Evolutionary conservation across 2,888 invertebrate species (phyloP), one percentile per base, ranked within the genome.

Genomic region (Cryptosula pallasiana): DNA sequence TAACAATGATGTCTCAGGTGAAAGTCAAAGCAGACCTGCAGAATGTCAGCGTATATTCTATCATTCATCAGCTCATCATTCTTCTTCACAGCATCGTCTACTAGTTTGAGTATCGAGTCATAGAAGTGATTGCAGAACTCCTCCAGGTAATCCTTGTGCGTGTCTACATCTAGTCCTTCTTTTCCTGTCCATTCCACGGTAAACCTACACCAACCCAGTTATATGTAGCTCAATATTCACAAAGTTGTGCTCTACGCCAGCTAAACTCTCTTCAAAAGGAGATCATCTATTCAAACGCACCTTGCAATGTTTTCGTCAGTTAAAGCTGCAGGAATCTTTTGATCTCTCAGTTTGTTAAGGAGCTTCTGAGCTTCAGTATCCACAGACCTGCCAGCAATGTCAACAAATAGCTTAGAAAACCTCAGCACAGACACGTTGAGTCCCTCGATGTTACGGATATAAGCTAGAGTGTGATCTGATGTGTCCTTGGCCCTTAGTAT

Each of bases 181-280:
- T 96, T 89, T 0, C 96, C 96, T 63, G 94, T 93, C 98, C 98
- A 98, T 82, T 97, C 96, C 0, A 98, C 94, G 0, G 93, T 94
- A 80, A 82, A 84, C 35, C 79, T 63, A 32, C 16, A 55, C 23
- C 16, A n/a, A n/a, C n/a, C n/a, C n/a, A n/a, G n/a, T n/a, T n/a
- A n/a, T n/a, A n/a, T n/a, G n/a, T n/a, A n/a, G n/a, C n/a, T n/a
- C n/a, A n/a, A n/a, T n/a, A n/a, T n/a, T n/a, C n/a, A n/a, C n/a
- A n/a, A n/a, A n/a, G n/a, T n/a, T n/a, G n/a, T n/a, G n/a, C n/a
- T n/a, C n/a, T n/a, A n/a, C n/a, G n/a, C n/a, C n/a, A n/a, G n/a
- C n/a, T n/a, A n/a, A n/a, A n/a, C n/a, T n/a, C n/a, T n/a, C n/a
- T n/a, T n/a, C n/a, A n/a, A n/a, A n/a, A n/a, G n/a, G n/a, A n/a